phyloP scores from a whole-genome alignment of 2,113 vertebrate species.

The Tautogolabrus adspersus region DNA sequence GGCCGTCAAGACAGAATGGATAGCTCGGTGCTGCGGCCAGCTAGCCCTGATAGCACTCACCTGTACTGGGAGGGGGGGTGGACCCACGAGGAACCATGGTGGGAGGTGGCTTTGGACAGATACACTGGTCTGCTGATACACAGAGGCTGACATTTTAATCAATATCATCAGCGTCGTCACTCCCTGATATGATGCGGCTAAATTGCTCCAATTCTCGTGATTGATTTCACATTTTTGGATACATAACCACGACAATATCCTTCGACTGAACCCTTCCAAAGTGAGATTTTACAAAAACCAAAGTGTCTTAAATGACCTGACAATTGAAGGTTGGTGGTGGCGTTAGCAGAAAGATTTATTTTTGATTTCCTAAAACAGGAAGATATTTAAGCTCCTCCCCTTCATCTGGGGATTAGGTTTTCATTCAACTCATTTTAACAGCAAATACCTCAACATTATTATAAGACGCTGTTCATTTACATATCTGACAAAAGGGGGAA shows the following conservation, averaged over 20 bases:
- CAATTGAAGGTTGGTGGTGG: too few relatives aligned
- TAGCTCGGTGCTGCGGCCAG: slow-evolving; percentile 56
- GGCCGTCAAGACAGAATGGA: slow-evolving; percentile 64
- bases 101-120: slow-evolving; percentile 7
- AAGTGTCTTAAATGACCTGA: too few relatives aligned
- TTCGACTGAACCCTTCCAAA: background rate
- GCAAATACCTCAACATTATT: too few relatives aligned
- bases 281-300: too few relatives aligned
- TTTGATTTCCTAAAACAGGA: too few relatives aligned
- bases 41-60: slow-evolving; percentile 41
- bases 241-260: background rate
- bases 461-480: too few relatives aligned
- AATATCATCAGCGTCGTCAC: background rate
- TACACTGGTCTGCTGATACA: background rate
- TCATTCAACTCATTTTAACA: too few relatives aligned
- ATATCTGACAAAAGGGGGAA: too few relatives aligned
- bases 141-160: background rate
- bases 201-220: background rate
- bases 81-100: background rate
- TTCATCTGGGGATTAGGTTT: too few relatives aligned
- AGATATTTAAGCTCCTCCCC: too few relatives aligned
- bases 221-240: background rate
- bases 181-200: background rate
- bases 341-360: too few relatives aligned
- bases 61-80: background rate